A percentile compares a stretch with the other conserved stretches of the same genome.
Evolutionary conservation across 2,113 vertebrate species (phyloP).

Genomic region (Muntiacus muntjak): DNA sequence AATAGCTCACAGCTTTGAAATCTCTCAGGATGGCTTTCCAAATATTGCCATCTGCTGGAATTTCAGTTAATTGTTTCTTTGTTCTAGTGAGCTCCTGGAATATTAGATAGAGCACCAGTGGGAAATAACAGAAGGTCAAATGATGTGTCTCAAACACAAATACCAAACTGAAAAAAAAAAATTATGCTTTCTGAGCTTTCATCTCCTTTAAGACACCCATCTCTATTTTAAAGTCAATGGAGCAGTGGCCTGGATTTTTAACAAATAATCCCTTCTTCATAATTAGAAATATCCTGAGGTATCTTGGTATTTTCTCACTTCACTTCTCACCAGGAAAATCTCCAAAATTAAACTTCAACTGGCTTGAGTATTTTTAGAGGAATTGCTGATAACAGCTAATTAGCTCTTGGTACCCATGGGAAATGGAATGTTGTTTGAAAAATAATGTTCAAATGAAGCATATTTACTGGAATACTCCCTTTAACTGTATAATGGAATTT

Average conservation of each 20-base stretch:
- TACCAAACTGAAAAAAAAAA: background rate
- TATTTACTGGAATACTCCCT: background rate
- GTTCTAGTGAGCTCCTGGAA: background rate
- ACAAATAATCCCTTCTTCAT: background rate
- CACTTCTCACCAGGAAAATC: background rate
- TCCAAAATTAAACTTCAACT: background rate
- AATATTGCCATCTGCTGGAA: constrained; percentile 85
- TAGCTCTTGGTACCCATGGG: background rate
- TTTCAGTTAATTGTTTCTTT: constrained; percentile 56
- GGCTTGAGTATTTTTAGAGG: constrained; percentile 5
- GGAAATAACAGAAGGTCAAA: background rate
- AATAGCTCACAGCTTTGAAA: background rate
- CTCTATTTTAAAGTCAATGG: background rate
- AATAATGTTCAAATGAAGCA: background rate
- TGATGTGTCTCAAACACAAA: background rate
- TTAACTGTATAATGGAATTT: background rate
- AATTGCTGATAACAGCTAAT: background rate
- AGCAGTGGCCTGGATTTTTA: background rate
- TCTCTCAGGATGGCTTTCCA: constrained; percentile 72
- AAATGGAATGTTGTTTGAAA: background rate
- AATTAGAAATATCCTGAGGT: background rate
- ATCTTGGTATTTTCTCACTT: background rate
- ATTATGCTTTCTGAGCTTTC: background rate
- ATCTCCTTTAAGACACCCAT: background rate
- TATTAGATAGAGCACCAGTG: background rate